Conservation (phyloP, 2,888 invertebrate genomes). For the Thyatira batis region DNA sequence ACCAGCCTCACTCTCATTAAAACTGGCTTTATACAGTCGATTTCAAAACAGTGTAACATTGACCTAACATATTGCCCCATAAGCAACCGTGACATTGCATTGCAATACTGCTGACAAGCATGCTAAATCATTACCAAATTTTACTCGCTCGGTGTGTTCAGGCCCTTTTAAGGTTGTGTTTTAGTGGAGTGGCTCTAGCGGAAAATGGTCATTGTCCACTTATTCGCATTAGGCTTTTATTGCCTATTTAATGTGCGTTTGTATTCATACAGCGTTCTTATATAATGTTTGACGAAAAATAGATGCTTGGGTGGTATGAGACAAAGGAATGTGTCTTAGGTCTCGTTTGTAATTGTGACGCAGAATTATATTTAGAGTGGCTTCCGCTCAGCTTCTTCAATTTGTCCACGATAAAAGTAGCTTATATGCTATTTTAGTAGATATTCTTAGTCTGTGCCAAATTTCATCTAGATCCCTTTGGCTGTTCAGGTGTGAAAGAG, state of each 20-base stretch:
- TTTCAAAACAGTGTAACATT: not conserved
- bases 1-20: too few relatives aligned
- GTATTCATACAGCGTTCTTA: conserved; percentile 34
- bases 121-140: not conserved
- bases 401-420: too few relatives aligned
- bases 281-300: conserved; percentile 12
- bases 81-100: not conserved
- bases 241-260: conserved; percentile 36
- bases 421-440: too few relatives aligned
- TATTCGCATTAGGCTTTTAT: conserved; percentile 30
- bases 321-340: conserved; percentile 13
- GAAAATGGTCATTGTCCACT: conserved; percentile 21
- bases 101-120: not conserved
- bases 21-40: not conserved
- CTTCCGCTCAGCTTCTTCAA: too few relatives aligned
- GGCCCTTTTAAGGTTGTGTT: conserved; percentile 13
- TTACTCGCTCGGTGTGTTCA: not conserved
- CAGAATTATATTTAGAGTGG: conserved; percentile 2
- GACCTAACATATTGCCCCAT: not conserved
- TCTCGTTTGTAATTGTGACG: conserved; percentile 5
- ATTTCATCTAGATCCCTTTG: too few relatives aligned
- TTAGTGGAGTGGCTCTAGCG: conserved; percentile 13
- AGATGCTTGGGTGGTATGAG: not conserved
- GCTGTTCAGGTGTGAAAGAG: too few relatives aligned
- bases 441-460: too few relatives aligned